phyloP scores from a whole-genome alignment of 1,140 invertebrate species.

The Ectropis grisescens region DNA sequence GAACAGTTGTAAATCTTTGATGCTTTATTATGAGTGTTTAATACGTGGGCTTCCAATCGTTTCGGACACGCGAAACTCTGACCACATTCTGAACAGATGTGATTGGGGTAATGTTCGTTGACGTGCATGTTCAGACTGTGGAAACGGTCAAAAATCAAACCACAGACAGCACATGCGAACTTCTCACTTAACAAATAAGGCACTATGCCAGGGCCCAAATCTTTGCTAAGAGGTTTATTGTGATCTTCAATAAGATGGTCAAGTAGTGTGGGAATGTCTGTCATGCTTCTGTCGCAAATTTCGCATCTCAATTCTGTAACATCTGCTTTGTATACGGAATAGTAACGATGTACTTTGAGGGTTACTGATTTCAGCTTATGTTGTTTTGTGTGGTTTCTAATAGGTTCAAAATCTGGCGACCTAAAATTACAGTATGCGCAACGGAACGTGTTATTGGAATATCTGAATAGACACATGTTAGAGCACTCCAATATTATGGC shows the following conservation, averaged over 20 bases:
- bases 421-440: conserved; percentile 40
- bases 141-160: conserved; percentile 38
- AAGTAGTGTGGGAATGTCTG: conserved; percentile 18
- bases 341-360: conserved; percentile 23
- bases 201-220: conserved; percentile 34
- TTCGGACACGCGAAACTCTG: conserved; percentile 41
- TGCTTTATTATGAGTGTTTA: conserved; percentile 33
- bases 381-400: conserved; percentile 26
- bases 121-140: conserved; percentile 52
- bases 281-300: conserved; percentile 25
- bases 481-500: conserved; percentile 47
- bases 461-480: conserved; percentile 49
- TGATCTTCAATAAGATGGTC: conserved; percentile 20
- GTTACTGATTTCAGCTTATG: conserved; percentile 35
- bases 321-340: conserved; percentile 46
- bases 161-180: conserved; percentile 38
- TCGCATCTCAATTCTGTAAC: conserved; percentile 34
- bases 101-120: conserved; percentile 52
- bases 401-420: conserved; percentile 34
- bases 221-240: conserved; percentile 29
- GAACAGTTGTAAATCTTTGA: conserved; percentile 32
- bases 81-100: conserved; percentile 55
- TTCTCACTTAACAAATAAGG: conserved; percentile 31
- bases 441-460: conserved; percentile 38
- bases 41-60: conserved; percentile 39